Conservation (phyloP, 1,140 invertebrate genomes). For the Trigoniulus corallinus region DNA sequence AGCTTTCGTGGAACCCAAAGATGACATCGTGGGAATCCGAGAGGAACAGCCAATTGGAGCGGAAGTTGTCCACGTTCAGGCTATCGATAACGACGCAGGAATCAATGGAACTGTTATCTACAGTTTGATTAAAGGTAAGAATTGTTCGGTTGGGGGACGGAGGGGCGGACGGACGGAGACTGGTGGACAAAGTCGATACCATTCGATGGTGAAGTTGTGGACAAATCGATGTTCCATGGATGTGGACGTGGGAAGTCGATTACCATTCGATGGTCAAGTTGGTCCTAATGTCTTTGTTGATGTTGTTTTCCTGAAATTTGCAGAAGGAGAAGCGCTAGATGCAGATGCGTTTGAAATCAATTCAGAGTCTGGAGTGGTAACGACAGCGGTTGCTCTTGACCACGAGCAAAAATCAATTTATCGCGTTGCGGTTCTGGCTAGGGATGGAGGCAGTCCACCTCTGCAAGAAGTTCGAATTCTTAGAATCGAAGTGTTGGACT, state of each 20-base stretch:
- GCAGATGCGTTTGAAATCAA: conserved; percentile 71
- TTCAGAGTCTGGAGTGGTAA: conserved; percentile 64
- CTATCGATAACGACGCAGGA: conserved; percentile 69
- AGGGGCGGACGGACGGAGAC: background rate
- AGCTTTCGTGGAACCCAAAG: conserved; percentile 67
- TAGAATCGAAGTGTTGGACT: conserved; percentile 69
- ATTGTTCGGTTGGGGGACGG: no score
- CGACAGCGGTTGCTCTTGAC: conserved; percentile 69
- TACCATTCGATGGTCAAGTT: no score
- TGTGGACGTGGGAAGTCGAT: no score
- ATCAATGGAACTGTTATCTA: conserved; percentile 77
- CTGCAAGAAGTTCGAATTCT: conserved; percentile 59
- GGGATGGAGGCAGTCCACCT: conserved; percentile 63
- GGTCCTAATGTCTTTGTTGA: no score
- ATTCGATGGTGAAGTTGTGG: no score
- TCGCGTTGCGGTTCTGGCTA: conserved; percentile 63
- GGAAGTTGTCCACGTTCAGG: conserved; percentile 66
- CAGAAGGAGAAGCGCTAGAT: conserved; percentile 53
- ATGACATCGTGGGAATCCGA: conserved; percentile 67
- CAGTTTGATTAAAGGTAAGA: conserved; percentile 54
- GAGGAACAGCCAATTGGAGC: conserved; percentile 72
- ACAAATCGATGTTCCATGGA: no score
- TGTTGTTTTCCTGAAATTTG: background rate
- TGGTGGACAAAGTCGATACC: background rate
- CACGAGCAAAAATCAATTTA: conserved; percentile 80